These are phyloP conservation scores for Oreochromis grahami DNA, from an alignment of 2,797 vertebrate species.

Conservation along the genomic window DNA sequence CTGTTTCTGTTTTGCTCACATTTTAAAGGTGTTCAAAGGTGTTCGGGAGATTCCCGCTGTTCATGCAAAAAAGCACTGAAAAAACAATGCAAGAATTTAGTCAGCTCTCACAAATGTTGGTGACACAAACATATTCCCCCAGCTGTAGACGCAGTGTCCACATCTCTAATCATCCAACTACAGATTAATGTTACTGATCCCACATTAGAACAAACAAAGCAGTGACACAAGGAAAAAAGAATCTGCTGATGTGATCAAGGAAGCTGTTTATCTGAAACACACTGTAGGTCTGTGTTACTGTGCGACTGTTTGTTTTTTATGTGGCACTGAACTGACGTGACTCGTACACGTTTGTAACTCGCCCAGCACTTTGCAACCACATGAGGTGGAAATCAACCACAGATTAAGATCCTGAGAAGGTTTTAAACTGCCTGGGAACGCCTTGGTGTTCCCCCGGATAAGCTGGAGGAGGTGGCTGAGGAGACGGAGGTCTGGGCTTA, in stretches of 20 bases:
- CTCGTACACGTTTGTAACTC: no score
- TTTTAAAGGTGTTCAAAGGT: accelerated
- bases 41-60: accelerated
- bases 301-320: accelerated
- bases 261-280: background rate
- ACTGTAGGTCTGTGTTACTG: accelerated
- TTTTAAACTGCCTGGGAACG: no score
- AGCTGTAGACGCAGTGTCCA: background rate
- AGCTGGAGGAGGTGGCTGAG: no score
- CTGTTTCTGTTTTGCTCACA: background rate
- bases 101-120: background rate
- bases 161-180: background rate
- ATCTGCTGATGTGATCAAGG: accelerated
- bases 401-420: no score
- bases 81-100: background rate
- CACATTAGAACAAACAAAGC: accelerated
- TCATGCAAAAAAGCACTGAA: accelerated
- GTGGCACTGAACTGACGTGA: no score
- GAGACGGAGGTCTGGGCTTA: no score
- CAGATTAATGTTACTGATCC: no score
- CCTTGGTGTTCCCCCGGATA: no score
- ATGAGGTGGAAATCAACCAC: no score
- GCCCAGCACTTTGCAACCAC: no score
- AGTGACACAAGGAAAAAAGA: accelerated
- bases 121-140: background rate